A percentile compares a stretch with the other conserved stretches of the same genome.
Conservation (phyloP, 1,140 invertebrate genomes). For the Aphelenchoides avenae region DNA sequence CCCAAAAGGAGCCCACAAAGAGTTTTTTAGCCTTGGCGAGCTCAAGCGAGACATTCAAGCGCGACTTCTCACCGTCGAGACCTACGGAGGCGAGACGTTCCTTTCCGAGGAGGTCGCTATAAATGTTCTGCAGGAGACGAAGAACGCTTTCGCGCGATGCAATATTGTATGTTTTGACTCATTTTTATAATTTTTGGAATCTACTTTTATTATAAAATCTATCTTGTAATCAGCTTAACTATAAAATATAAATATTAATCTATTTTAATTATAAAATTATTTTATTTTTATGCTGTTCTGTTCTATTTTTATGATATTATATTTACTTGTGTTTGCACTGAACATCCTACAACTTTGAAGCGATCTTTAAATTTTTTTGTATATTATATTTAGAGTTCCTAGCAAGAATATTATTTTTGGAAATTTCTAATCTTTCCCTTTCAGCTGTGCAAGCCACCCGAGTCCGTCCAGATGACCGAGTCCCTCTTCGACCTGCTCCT, state of each 20-base stretch:
- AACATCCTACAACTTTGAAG: too few relatives aligned
- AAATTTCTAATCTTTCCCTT: slow-evolving; percentile 42
- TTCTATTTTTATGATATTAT: too few relatives aligned
- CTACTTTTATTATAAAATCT: slow-evolving; percentile 2
- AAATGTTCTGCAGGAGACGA: slow-evolving; percentile 82
- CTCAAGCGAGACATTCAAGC: slow-evolving; percentile 87
- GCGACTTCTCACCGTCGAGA: slow-evolving; percentile 78
- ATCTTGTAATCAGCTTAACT: too few relatives aligned
- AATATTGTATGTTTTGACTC: slow-evolving; percentile 66
- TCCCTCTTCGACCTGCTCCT: slow-evolving; percentile 81
- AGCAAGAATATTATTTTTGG: slow-evolving; percentile 8
- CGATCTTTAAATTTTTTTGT: slow-evolving; percentile 15
- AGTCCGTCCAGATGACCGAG: slow-evolving; percentile 74
- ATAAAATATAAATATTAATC: background rate
- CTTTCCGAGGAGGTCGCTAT: slow-evolving; percentile 92
- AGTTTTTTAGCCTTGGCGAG: too few relatives aligned
- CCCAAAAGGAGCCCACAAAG: slow-evolving; percentile 73
- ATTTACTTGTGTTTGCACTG: too few relatives aligned
- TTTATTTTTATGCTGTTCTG: too few relatives aligned
- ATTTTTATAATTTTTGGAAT: slow-evolving; percentile 15
- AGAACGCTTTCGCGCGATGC: slow-evolving; percentile 82
- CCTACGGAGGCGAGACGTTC: slow-evolving; percentile 94
- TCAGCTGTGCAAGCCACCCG: slow-evolving; percentile 74
- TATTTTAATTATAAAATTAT: too few relatives aligned
- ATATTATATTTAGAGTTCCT: slow-evolving; percentile 9